These are phyloP conservation scores for Galeruca laticollis DNA, from an alignment of 2,888 invertebrate species.

Conservation along the genomic window DNA sequence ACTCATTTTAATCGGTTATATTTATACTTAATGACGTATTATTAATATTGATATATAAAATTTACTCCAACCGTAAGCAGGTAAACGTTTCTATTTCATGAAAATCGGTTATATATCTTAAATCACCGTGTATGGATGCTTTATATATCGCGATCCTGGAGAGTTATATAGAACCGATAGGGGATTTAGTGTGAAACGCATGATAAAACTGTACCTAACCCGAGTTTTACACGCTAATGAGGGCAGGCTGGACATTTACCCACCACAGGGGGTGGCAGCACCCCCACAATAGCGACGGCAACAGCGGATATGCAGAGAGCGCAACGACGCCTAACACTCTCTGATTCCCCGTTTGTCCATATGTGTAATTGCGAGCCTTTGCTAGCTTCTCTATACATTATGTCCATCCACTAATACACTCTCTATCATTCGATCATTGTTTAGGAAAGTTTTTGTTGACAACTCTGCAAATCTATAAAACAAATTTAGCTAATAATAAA, in stretches of 20 bases:
- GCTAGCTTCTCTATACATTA: slow-evolving; percentile 40
- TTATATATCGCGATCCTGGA: neutral
- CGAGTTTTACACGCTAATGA: slow-evolving; percentile 68
- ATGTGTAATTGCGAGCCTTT: slow-evolving; percentile 38
- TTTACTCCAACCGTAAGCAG: no score
- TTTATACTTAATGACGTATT: no score
- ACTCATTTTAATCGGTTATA: no score
- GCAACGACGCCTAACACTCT: slow-evolving; percentile 13
- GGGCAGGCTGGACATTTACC: slow-evolving; percentile 68
- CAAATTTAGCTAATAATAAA: no score
- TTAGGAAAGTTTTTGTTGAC: neutral
- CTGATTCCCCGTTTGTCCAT: slow-evolving; percentile 14
- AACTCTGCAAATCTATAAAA: neutral
- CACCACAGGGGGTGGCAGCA: slow-evolving; percentile 62
- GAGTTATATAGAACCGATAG: slow-evolving; percentile 11
- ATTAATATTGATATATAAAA: no score
- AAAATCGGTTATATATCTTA: no score
- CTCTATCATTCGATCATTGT: slow-evolving; percentile 33
- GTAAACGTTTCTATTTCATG: no score
- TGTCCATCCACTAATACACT: slow-evolving; percentile 39
- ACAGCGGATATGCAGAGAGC: slow-evolving; percentile 31
- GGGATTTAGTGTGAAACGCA: slow-evolving; percentile 58
- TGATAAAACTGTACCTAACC: slow-evolving; percentile 67
- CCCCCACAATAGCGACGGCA: slow-evolving; percentile 45
- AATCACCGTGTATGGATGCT: neutral